Evolutionary conservation across 2,888 invertebrate species (phyloP).

Genomic region (Choristoneura rosaceana): DNA sequence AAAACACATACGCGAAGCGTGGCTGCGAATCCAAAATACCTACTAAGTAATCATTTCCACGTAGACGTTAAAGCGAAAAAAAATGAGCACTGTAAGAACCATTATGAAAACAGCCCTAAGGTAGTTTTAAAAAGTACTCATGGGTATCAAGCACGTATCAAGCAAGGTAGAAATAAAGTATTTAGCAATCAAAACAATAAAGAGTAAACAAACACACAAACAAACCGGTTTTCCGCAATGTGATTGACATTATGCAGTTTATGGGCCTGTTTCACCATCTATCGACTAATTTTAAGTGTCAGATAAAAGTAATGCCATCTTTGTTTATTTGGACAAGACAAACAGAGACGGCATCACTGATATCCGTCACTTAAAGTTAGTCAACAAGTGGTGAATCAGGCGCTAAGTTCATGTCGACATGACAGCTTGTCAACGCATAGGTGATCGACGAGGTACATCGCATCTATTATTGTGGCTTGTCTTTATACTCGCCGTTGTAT

Average conservation of each 20-base stretch:
- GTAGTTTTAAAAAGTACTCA: background rate
- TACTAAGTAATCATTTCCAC: background rate
- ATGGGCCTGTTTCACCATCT: too few relatives aligned
- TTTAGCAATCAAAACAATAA: background rate
- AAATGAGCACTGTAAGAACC: background rate
- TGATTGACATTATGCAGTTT: background rate
- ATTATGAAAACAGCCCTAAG: background rate
- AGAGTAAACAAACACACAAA: too few relatives aligned
- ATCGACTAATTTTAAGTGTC: too few relatives aligned
- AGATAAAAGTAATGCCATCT: too few relatives aligned
- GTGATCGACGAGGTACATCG: conserved; percentile 1
- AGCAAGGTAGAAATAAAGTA: background rate
- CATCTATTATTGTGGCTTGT: conserved; percentile 1
- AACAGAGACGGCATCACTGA: too few relatives aligned
- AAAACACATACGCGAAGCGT: conserved; percentile 13
- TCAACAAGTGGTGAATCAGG: too few relatives aligned
- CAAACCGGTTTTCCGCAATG: background rate
- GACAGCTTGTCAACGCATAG: background rate
- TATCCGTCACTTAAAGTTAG: too few relatives aligned
- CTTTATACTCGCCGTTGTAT: background rate
- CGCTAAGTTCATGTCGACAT: conserved; percentile 1
- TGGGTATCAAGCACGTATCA: background rate
- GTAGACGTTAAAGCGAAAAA: background rate
- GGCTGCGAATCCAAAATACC: background rate
- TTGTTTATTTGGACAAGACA: too few relatives aligned